phyloP scores from a whole-genome alignment of 2,113 vertebrate species.

The Rana temporaria region DNA sequence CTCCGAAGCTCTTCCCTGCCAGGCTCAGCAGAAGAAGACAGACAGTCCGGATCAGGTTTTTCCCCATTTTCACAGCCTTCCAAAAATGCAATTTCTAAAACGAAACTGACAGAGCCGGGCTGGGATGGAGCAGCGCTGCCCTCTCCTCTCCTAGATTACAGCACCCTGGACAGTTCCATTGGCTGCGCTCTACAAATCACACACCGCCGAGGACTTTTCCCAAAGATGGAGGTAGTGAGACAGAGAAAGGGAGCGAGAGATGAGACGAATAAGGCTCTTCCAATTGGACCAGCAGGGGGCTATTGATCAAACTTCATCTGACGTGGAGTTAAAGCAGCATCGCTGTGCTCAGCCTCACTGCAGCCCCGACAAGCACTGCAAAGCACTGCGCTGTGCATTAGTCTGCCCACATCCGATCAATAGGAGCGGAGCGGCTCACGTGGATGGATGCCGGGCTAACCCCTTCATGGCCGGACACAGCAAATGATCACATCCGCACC shows the following conservation, averaged over 20 bases:
- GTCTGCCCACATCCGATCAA: conserved; percentile 70
- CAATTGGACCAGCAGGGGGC: conserved; percentile 83
- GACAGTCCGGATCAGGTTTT: conserved; percentile 74
- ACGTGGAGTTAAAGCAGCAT: conserved; percentile 79
- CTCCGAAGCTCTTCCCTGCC: conserved; percentile 82
- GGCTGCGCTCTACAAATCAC: conserved; percentile 73
- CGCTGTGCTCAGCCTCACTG: conserved; percentile 66
- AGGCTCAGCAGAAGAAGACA: conserved; percentile 85
- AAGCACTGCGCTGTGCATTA: conserved; percentile 68
- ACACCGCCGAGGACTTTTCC: conserved; percentile 65
- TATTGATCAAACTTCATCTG: conserved; percentile 92
- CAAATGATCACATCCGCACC: not conserved
- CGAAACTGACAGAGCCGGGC: conserved; percentile 77
- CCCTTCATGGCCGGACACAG: conserved; percentile 56
- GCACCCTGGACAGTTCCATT: conserved; percentile 77
- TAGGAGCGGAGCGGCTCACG: conserved; percentile 72
- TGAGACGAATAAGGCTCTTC: conserved; percentile 76
- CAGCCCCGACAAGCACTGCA: conserved; percentile 65
- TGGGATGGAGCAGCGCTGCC: conserved; percentile 70
- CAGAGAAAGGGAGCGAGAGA: conserved; percentile 62
- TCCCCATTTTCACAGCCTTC: conserved; percentile 89
- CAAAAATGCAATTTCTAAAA: conserved; percentile 79
- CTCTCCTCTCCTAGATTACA: conserved; percentile 58
- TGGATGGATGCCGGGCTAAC: conserved; percentile 71
- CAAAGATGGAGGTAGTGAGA: conserved; percentile 80